Conservation (phyloP, 2,113 vertebrate genomes). For the Heterocephalus glaber region DNA sequence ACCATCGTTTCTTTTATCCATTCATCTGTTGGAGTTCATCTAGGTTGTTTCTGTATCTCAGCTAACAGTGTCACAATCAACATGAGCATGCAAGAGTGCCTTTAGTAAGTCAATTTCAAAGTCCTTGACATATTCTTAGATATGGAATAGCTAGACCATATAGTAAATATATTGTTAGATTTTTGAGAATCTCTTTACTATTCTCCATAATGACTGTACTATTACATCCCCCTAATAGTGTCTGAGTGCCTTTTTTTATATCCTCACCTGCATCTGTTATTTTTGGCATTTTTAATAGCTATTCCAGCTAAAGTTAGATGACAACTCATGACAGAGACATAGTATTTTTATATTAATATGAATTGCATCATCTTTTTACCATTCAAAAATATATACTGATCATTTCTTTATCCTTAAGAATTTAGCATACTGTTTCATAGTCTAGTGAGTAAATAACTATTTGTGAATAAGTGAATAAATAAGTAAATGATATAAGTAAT, state of each 20-base stretch:
- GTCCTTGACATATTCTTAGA: background rate
- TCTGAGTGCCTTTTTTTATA: background rate
- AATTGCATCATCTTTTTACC: background rate
- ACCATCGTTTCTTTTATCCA: background rate
- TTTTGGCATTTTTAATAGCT: background rate
- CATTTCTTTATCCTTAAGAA: conserved; percentile 19
- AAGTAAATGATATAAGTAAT: background rate
- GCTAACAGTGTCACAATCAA: background rate
- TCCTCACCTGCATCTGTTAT: background rate
- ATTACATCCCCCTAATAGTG: background rate
- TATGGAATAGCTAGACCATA: background rate
- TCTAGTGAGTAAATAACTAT: background rate
- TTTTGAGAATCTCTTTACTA: background rate
- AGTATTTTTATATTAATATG: background rate
- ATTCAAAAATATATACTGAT: background rate
- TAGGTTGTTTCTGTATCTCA: background rate
- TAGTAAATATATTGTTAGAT: background rate
- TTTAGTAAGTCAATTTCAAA: background rate
- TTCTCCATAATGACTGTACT: background rate
- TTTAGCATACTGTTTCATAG: background rate
- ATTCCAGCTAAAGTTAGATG: background rate
- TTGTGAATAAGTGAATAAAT: background rate
- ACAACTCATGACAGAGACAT: background rate
- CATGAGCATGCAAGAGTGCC: background rate
- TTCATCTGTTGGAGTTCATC: background rate